A percentile compares a stretch with the other conserved stretches of the same genome.
These are phyloP conservation scores for Calephelis virginiensis DNA, from an alignment of 1,140 invertebrate species.

Conservation along the genomic window DNA sequence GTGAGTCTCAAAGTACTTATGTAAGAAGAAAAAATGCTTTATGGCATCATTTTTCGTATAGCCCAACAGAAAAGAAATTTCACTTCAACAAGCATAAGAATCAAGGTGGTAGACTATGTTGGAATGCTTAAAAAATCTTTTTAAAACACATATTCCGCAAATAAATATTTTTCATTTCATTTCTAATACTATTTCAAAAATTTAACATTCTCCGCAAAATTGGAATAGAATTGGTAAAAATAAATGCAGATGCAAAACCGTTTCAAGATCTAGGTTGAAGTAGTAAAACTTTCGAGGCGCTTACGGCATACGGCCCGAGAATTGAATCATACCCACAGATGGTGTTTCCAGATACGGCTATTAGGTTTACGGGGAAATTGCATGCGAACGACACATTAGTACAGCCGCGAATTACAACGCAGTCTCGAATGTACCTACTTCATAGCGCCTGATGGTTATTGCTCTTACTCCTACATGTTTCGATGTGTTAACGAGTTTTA, in stretches of 20 bases:
- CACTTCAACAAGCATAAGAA: no score
- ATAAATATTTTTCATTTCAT: no score
- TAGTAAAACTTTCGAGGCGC: background rate
- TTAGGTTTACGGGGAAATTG: slow-evolving; percentile 10
- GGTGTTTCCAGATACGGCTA: slow-evolving; percentile 9
- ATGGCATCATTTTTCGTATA: no score
- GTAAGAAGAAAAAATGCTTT: no score
- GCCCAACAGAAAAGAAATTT: no score
- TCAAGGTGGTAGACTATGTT: no score
- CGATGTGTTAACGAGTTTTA: no score
- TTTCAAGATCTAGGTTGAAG: background rate
- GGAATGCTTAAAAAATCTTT: no score
- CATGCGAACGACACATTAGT: slow-evolving; percentile 10
- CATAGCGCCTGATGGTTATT: background rate
- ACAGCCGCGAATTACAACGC: slow-evolving; percentile 1
- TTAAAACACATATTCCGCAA: no score
- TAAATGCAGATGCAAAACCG: background rate
- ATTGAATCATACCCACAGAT: slow-evolving; percentile 10
- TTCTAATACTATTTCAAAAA: no score
- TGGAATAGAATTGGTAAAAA: background rate
- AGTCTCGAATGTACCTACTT: slow-evolving; percentile 6
- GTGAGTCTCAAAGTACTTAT: no score
- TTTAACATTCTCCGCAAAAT: background rate
- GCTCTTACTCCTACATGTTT: background rate
- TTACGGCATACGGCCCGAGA: slow-evolving; percentile 2